These are phyloP conservation scores for Mythimna albipuncta DNA, from an alignment of 2,888 invertebrate genomes.

Conservation along the genomic window DNA sequence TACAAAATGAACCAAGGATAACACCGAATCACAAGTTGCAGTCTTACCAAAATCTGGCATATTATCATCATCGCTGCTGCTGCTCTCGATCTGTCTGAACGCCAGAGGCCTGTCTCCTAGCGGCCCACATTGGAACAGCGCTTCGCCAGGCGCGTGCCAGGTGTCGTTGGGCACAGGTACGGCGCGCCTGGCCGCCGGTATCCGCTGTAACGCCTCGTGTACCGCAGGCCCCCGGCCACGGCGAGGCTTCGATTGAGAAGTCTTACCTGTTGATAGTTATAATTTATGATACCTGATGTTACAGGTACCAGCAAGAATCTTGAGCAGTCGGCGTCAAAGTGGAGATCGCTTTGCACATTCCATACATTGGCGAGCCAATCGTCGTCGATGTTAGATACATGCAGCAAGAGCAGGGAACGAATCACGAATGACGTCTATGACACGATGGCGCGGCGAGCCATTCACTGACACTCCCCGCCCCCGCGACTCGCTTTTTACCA, in stretches of 20 bases:
- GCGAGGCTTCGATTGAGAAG: constrained; percentile 76
- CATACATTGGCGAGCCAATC: too few species aligned
- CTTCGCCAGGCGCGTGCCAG: constrained; percentile 89
- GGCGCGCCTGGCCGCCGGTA: constrained; percentile 81
- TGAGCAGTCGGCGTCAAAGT: too few species aligned
- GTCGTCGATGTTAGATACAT: too few species aligned
- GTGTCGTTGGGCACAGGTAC: constrained; percentile 76
- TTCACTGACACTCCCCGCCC: too few species aligned
- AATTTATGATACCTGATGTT: neutral
- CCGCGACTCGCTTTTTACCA: too few species aligned
- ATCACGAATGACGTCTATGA: too few species aligned
- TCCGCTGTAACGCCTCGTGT: constrained; percentile 91
- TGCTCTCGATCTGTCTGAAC: constrained; percentile 80
- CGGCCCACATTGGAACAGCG: constrained; percentile 85
- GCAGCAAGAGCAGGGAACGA: too few species aligned
- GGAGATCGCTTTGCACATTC: too few species aligned
- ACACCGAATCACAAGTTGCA: neutral
- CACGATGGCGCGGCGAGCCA: too few species aligned
- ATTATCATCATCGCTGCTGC: constrained; percentile 86
- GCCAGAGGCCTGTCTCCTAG: constrained; percentile 77
- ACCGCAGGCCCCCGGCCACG: constrained; percentile 87
- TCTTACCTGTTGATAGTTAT: constrained; percentile 68
- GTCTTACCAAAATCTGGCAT: constrained; percentile 85
- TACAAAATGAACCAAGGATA: too few species aligned
- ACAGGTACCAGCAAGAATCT: too few species aligned